Evolutionary conservation across 2,888 invertebrate genomes (phyloP).

Genomic region (Uropetala carovei): DNA sequence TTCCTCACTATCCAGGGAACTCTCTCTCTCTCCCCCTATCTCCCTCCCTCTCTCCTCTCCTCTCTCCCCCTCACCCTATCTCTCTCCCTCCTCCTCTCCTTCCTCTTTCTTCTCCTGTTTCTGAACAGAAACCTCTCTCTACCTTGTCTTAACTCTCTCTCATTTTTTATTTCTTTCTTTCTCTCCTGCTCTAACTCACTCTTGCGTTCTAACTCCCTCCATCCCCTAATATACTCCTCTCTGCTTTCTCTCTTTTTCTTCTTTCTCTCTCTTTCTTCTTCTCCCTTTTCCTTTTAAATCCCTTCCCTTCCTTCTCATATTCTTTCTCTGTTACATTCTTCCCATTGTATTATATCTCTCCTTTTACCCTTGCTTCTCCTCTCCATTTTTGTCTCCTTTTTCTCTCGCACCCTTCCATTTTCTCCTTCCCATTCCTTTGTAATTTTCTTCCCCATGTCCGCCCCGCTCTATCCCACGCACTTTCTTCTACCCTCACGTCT

Average conservation of each 20-base stretch:
- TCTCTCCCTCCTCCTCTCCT: neutral
- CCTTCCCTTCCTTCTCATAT: neutral
- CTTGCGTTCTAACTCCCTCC: neutral
- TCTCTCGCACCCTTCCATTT: too few species aligned
- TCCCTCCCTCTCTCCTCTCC: neutral
- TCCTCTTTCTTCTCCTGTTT: neutral
- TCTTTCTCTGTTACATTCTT: neutral
- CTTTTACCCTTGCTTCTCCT: neutral
- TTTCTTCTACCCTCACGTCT: neutral
- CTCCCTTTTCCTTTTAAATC: neutral
- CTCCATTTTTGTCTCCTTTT: neutral
- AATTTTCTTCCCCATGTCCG: neutral
- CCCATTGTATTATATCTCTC: neutral
- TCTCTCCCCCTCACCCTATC: neutral
- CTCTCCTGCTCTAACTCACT: neutral
- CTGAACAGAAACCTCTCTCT: neutral
- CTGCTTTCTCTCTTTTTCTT: neutral
- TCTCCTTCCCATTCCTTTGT: neutral
- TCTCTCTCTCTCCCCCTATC: neutral
- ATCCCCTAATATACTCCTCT: neutral
- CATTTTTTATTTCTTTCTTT: neutral
- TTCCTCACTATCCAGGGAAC: too few species aligned
- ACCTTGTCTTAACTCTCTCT: neutral
- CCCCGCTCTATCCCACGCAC: neutral
- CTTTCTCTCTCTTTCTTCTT: conserved; percentile 13